These are phyloP conservation scores for Oxygymnocypris stewartii DNA, from an alignment of 2,113 vertebrate genomes.

Conservation along the genomic window DNA sequence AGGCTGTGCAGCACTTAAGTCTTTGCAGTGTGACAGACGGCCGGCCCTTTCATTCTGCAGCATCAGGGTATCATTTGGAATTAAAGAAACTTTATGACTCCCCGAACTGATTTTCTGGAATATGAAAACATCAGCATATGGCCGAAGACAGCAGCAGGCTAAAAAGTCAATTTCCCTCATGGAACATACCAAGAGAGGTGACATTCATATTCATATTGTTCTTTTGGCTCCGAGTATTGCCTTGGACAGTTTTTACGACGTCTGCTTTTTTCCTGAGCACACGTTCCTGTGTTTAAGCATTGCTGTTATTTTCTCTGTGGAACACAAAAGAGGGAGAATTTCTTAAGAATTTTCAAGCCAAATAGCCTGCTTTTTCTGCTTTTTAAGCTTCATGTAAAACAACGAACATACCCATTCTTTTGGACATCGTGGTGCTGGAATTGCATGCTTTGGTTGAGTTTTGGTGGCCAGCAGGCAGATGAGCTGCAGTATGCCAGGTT, in stretches of 20 bases:
- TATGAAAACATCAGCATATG: conserved; percentile 99
- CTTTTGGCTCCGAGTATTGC: conserved; percentile 75
- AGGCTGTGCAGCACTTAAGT: conserved; percentile 77
- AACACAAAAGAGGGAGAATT: background rate
- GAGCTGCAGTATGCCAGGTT: background rate
- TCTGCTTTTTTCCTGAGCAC: conserved; percentile 57
- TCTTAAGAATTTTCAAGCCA: background rate
- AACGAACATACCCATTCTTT: background rate
- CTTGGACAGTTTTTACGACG: conserved; percentile 83
- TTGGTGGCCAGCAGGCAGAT: background rate
- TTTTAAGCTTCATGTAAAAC: background rate
- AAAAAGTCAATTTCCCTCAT: conserved; percentile 91
- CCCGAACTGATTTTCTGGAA: conserved; percentile 94
- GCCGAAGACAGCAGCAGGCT: conserved; percentile 93
- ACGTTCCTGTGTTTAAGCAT: background rate
- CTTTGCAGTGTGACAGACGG: conserved; percentile 78
- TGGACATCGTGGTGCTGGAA: background rate
- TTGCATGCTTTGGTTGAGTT: background rate
- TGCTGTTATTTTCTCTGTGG: background rate
- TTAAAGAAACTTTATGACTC: conserved; percentile 93
- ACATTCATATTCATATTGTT: conserved; percentile 89
- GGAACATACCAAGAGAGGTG: conserved; percentile 94
- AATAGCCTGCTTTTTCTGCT: too few relatives aligned
- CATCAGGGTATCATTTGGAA: conserved; percentile 93
- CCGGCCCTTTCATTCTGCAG: conserved; percentile 78